Conservation (phyloP, 2,888 invertebrate species). For the Scaptomyza cyrtandrae region DNA sequence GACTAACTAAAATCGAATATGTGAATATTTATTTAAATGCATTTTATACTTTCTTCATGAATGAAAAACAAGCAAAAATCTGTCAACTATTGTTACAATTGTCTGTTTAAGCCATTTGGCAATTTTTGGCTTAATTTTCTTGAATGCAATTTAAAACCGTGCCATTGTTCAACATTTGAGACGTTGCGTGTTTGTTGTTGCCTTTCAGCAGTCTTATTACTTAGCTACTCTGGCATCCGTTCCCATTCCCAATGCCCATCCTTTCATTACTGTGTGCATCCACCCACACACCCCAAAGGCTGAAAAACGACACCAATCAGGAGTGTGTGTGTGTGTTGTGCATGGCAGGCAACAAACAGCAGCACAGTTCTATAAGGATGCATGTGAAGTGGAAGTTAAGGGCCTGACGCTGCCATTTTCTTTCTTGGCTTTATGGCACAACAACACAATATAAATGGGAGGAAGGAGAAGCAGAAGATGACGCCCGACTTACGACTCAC, state of each 20-base stretch:
- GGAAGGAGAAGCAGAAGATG: conserved; percentile 12
- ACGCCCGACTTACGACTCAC: conserved; percentile 43
- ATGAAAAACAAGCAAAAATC: no score
- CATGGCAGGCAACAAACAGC: conserved; percentile 28
- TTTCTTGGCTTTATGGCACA: conserved; percentile 44
- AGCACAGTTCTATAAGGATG: conserved; percentile 65
- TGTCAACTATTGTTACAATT: no score
- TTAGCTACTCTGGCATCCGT: neutral
- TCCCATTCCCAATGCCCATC: neutral
- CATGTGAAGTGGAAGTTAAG: conserved; percentile 60
- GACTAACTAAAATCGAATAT: no score
- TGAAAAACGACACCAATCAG: conserved; percentile 54
- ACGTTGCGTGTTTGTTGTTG: conserved; percentile 17
- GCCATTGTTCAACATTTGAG: conserved; percentile 37
- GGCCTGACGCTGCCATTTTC: conserved; percentile 59
- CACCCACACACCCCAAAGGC: conserved; percentile 33
- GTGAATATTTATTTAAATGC: no score
- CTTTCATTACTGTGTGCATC: conserved; percentile 21
- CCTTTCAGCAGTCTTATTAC: conserved; percentile 33
- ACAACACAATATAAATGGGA: conserved; percentile 6
- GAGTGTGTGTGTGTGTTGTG: conserved; percentile 26
- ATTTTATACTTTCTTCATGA: no score
- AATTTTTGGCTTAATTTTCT: conserved; percentile 65
- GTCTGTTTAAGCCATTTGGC: conserved; percentile 23
- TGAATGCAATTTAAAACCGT: conserved; percentile 66